Evolutionary conservation across 2,797 vertebrate genomes (phyloP), one percentile per base, ranked within the genome.

Genomic region (Cottoperca gobio): DNA sequence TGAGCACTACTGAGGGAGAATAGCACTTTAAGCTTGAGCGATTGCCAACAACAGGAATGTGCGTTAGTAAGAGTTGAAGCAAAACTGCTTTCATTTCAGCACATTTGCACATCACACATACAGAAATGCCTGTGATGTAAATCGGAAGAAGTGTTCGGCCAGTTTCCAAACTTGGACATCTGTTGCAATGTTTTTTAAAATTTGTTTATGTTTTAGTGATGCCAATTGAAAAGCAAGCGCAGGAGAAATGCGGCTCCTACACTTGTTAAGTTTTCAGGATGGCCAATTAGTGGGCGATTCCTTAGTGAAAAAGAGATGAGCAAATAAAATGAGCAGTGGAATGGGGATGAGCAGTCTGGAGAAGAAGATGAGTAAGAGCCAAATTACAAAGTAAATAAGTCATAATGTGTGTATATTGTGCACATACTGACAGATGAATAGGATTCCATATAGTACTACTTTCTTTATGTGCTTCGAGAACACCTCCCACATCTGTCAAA

Each of bases 241-340:
- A 28, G 58, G 13, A 54, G 26, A 70, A 70, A 62, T 39, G 7
- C 54, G 70, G 42, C 9, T 59, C 19, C 10, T 12, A 13, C 23
- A 26, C 46, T 28, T 46, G 6, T 60, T 48, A 24, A 9, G 52
- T 26, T 83, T 73, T 79, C 21, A 33, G 31, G 21, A 39, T n/a
- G 31, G 45, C 48, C 50, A 86, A 78, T 88, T 79, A 82, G 60
- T 53, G 42, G 74, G 59, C 6, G n/a, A n/a, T 37, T 70, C 11
- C 13, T 60, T 37, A 39, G 57, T 9, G 33, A 60, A 14, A 70
- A 57, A 28, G 21, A 54, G 48, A 64, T 54, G 3, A 43, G 31
- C 26, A 57, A 23, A 52, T 16, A 76, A 54, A 55, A 70, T 17
- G 28, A 75, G 26, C 16, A 19, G 37, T 4, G 64, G 52, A 42